These are phyloP conservation scores for Drepana falcataria DNA, from an alignment of 2,888 invertebrate genomes.

Conservation along the genomic window DNA sequence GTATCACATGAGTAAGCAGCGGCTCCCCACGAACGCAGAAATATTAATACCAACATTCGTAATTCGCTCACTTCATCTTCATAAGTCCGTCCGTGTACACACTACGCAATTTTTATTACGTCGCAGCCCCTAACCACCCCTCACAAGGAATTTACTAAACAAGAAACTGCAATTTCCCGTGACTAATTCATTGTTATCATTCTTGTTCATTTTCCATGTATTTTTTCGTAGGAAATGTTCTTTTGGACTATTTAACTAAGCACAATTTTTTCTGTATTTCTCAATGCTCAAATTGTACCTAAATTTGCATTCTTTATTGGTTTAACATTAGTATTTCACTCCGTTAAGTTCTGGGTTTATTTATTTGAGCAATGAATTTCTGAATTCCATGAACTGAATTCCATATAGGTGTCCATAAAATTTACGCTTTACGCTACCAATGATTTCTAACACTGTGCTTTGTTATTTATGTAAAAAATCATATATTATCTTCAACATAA, in stretches of 20 bases:
- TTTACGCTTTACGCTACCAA: too few relatives aligned
- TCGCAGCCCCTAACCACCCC: constrained; percentile 17
- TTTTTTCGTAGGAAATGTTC: constrained; percentile 33
- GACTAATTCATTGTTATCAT: constrained; percentile 63
- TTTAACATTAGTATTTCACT: background rate
- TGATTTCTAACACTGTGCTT: too few relatives aligned
- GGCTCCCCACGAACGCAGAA: constrained; percentile 24
- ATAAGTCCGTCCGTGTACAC: constrained; percentile 44
- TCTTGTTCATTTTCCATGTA: constrained; percentile 51
- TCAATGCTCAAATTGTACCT: background rate
- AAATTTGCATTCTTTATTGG: background rate
- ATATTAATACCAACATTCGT: constrained; percentile 53
- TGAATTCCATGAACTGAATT: too few relatives aligned
- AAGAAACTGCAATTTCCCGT: constrained; percentile 64
- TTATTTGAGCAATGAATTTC: too few relatives aligned
- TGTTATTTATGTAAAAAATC: too few relatives aligned
- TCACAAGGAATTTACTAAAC: constrained; percentile 57
- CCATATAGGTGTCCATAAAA: too few relatives aligned
- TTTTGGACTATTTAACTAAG: constrained; percentile 7
- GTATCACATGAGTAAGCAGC: constrained; percentile 3
- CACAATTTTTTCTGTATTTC: constrained; percentile 10
- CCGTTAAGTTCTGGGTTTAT: background rate
- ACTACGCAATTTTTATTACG: constrained; percentile 55
- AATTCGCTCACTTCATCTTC: constrained; percentile 52
- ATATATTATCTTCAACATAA: too few relatives aligned